A percentile compares a stretch with the other conserved stretches of the same genome.
phyloP scores from a whole-genome alignment of 2,888 invertebrate genomes.

The Gisinianus flammeolus region DNA sequence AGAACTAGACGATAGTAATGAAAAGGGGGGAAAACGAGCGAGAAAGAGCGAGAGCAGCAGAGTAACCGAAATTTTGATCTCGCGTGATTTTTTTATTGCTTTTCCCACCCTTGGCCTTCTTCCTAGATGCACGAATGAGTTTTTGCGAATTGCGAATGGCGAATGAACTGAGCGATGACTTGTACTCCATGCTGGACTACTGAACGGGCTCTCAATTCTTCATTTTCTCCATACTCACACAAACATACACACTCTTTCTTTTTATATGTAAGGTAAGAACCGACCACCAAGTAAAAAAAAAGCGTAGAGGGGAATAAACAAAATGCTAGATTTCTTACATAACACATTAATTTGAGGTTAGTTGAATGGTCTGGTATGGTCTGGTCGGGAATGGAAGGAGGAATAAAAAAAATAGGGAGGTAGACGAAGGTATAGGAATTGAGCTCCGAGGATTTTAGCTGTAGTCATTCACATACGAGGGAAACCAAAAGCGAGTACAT shows the following conservation, averaged over 20 bases:
- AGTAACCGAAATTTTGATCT: conserved; percentile 29
- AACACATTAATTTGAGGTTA: not conserved
- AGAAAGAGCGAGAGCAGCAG: not conserved
- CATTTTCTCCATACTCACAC: no score
- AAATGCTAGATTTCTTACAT: not conserved
- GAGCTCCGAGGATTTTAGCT: no score
- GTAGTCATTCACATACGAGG: no score
- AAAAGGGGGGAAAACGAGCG: not conserved
- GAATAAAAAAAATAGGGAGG: no score
- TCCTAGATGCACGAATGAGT: not conserved
- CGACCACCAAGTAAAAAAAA: not conserved
- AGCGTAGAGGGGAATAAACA: no score
- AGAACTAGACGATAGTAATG: no score
- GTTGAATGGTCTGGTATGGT: no score
- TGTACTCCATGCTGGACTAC: not conserved
- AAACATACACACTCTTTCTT: not conserved
- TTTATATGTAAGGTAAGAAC: not conserved
- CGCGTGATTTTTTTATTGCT: conserved; percentile 35
- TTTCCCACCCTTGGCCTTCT: conserved; percentile 24
- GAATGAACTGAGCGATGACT: conserved; percentile 6
- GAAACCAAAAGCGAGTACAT: no score
- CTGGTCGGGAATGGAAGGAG: no score
- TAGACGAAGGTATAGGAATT: no score
- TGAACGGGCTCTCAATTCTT: no score
- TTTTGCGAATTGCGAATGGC: not conserved